Conservation (phyloP, 2,113 vertebrate genomes). For the Micromys minutus region DNA sequence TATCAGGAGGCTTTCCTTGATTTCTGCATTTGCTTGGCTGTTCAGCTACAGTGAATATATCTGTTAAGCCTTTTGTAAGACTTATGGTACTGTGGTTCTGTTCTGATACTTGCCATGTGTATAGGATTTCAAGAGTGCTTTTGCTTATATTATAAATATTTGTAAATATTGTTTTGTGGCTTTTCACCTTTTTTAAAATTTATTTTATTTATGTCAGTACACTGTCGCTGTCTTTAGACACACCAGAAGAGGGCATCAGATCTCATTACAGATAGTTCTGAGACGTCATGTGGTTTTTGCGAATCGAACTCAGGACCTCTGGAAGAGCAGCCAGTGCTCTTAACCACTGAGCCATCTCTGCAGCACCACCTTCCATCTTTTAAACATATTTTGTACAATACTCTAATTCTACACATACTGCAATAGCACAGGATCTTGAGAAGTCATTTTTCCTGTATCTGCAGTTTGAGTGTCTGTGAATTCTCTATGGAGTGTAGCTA, state of each 20-base stretch:
- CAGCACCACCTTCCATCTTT: too few relatives aligned
- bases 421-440: not conserved
- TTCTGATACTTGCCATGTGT: not conserved
- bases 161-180: conserved; percentile 8
- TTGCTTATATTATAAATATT: not conserved
- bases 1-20: not conserved
- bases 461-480: not conserved
- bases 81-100: not conserved
- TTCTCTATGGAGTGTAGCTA: not conserved
- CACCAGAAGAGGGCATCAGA: too few relatives aligned
- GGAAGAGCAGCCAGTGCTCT: too few relatives aligned
- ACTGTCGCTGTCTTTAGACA: too few relatives aligned
- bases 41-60: not conserved
- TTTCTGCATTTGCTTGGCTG: not conserved
- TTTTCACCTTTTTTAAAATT: not conserved
- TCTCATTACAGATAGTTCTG: too few relatives aligned
- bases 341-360: too few relatives aligned
- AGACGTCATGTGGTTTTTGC: too few relatives aligned
- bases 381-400: not conserved
- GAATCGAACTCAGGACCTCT: too few relatives aligned
- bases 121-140: conserved; percentile 38
- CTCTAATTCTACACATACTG: not conserved
- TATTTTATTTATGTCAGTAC: too few relatives aligned
- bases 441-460: not conserved
- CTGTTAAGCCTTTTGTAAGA: not conserved